Percentiles rank a stretch among this genome's conserved stretches.
phyloP scores from a whole-genome alignment of 2,113 vertebrate species.

The Haemorhous mexicanus region DNA sequence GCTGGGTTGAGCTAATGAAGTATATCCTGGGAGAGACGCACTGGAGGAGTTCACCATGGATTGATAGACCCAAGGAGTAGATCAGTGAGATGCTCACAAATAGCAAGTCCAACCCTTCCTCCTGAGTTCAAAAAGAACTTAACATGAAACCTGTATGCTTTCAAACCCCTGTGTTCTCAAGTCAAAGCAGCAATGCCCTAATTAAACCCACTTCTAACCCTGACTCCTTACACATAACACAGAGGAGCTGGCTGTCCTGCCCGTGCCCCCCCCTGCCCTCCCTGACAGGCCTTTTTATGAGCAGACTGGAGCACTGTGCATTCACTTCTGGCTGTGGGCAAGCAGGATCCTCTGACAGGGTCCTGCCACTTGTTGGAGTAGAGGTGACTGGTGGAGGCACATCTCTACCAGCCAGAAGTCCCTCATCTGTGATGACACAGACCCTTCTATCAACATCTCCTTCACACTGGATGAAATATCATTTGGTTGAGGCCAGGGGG shows the following conservation, averaged over 20 bases:
- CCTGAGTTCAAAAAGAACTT: background rate
- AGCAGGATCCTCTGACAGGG: background rate
- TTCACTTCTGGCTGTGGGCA: background rate
- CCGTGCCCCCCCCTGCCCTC: background rate
- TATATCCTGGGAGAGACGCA: background rate
- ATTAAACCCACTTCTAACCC: background rate
- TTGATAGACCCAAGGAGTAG: background rate
- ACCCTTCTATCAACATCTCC: background rate
- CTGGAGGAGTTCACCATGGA: background rate
- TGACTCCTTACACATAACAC: background rate
- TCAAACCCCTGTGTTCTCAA: background rate
- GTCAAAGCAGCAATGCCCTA: background rate
- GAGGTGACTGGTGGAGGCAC: background rate
- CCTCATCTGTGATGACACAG: background rate
- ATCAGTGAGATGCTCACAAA: background rate
- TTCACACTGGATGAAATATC: background rate
- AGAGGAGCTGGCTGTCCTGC: background rate
- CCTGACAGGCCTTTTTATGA: background rate
- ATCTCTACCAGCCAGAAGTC: background rate
- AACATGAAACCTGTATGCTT: background rate
- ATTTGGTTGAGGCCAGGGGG: background rate
- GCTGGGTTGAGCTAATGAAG: background rate
- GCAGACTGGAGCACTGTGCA: background rate
- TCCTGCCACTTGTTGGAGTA: background rate
- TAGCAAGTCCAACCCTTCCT: background rate